These are phyloP conservation scores for Cynopterus brachyotis DNA, from an alignment of 2,113 vertebrate genomes.

Conservation along the genomic window DNA sequence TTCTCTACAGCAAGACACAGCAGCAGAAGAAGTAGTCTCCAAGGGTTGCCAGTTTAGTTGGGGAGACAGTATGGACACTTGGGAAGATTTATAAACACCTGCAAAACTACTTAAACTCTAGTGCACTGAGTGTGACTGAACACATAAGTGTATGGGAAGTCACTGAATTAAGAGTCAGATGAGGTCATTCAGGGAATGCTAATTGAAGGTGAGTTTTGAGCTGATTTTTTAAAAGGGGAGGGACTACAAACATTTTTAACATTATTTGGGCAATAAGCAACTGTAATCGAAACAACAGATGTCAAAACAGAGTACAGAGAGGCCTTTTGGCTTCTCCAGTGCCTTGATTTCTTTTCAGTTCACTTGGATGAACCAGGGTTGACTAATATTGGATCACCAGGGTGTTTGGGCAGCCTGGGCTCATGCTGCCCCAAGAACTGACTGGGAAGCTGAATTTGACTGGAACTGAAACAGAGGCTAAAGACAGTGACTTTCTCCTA, in stretches of 20 bases:
- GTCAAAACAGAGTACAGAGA: background rate
- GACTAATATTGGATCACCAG: background rate
- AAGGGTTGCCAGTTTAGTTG: background rate
- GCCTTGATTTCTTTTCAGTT: background rate
- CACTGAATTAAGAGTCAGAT: background rate
- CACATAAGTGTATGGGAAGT: background rate
- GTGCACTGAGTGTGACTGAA: background rate
- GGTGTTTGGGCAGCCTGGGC: background rate
- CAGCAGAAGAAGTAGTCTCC: background rate
- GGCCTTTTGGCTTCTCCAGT: background rate
- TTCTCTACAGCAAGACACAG: background rate
- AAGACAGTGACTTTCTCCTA: background rate
- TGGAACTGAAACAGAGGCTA: background rate
- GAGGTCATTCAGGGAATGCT: background rate
- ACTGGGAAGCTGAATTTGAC: background rate
- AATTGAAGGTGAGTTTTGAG: background rate
- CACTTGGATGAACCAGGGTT: background rate
- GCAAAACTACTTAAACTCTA: background rate
- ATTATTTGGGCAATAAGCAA: background rate
- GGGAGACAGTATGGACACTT: background rate
- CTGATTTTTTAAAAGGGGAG: background rate
- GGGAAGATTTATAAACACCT: background rate
- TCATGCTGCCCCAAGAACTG: background rate
- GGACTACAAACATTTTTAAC: background rate
- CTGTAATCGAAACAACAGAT: background rate